Evolutionary conservation across 2,113 vertebrate species (phyloP).

Genomic region (Phoenicopterus ruber): DNA sequence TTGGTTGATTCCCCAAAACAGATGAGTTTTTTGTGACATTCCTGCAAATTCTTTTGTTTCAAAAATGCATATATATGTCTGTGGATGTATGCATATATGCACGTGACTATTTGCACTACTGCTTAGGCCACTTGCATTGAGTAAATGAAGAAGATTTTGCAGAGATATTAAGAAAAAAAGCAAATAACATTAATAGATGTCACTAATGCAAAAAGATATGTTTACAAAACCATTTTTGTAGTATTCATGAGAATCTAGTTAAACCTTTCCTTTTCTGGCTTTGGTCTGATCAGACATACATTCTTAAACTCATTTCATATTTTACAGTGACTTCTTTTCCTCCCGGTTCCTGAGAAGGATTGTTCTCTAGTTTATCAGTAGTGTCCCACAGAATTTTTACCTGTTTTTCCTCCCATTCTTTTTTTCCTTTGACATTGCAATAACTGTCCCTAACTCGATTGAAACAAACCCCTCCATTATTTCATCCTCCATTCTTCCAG

Average conservation of each 20-base stretch:
- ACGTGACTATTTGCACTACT: neutral
- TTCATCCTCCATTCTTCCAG: neutral
- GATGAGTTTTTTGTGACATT: neutral
- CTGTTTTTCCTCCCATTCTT: neutral
- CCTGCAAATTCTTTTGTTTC: neutral
- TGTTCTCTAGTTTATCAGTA: neutral
- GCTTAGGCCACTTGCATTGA: neutral
- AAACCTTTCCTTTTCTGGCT: neutral
- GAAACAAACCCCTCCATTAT: neutral
- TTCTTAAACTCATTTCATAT: neutral
- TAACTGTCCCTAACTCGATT: neutral
- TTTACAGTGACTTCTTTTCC: neutral
- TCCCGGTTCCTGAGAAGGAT: neutral
- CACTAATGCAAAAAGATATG: neutral
- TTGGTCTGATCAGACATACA: neutral
- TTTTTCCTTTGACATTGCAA: neutral
- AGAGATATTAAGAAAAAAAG: neutral
- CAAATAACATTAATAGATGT: neutral
- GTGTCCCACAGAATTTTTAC: neutral
- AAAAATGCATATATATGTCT: neutral
- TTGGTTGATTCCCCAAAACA: neutral
- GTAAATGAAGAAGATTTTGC: neutral
- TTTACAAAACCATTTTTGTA: neutral
- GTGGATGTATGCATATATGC: neutral
- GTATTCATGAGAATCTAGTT: neutral